phyloP scores from a whole-genome alignment of 2,888 invertebrate genomes.

The Phytoseiulus persimilis region DNA sequence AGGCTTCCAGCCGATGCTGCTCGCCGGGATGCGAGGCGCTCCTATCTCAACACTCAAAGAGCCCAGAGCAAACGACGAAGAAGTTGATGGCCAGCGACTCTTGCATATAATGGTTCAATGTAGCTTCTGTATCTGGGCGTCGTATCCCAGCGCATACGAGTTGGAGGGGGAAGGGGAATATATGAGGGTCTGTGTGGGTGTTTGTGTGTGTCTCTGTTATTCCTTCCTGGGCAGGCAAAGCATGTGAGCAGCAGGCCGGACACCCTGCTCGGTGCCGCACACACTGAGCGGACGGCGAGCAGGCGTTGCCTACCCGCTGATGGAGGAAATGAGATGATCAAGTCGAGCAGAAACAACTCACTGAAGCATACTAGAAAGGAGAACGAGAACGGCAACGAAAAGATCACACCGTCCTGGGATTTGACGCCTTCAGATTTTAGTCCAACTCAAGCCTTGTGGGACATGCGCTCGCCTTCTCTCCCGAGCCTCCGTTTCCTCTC shows the following conservation, averaged over 20 bases:
- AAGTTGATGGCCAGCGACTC: not conserved
- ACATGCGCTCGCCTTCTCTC: not conserved
- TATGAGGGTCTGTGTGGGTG: not conserved
- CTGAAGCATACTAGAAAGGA: not conserved
- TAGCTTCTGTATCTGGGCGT: not conserved
- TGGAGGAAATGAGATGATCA: not conserved
- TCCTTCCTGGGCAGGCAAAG: not conserved
- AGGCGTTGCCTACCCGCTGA: not conserved
- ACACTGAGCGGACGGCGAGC: not conserved
- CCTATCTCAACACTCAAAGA: not conserved
- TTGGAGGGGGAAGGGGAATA: not conserved
- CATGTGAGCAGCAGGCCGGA: not conserved
- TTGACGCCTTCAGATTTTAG: not conserved
- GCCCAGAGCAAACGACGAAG: not conserved
- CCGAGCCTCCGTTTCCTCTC: too few species aligned
- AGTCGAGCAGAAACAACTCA: slow-evolving; percentile 5
- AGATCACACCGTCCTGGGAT: not conserved
- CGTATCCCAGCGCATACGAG: not conserved
- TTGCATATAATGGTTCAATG: not conserved
- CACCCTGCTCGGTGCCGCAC: not conserved
- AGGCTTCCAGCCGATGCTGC: not conserved
- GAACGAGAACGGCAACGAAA: not conserved
- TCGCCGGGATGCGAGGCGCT: not conserved
- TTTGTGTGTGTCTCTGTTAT: not conserved
- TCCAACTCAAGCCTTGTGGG: not conserved